Evolutionary conservation across 2,797 vertebrate genomes (phyloP), one percentile per base, ranked within the genome.

Genomic region (Tragopan temminckii): DNA sequence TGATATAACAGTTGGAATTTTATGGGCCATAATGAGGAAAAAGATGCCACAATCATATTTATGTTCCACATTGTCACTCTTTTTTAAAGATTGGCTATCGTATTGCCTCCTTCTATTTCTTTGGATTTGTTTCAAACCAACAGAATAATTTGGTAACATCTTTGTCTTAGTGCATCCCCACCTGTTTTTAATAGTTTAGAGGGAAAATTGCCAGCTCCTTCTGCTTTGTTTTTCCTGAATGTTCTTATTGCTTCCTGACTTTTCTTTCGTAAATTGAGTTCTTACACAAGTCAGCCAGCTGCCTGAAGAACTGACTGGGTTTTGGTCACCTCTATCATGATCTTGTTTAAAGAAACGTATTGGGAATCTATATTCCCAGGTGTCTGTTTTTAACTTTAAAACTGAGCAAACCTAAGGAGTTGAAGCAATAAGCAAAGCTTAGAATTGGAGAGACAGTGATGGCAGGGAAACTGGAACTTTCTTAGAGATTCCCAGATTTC

Each of bases 1-100:
- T 71, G 55, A 59, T 82, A 62, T 3, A 90, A 87, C 74, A 74
- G 61, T 84, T 95, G 86, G 83, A 93, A 48, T 63, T 95, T 94
- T 94, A 90, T 79, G 79, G 36, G 17, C 33, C 52, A 70, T 86
- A 91, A 91, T 77, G 43, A 53, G 20, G 59, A 91, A 90, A 84
- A 55, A 91, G 55, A 81, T 72, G 40, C 27, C 55, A 70, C 67
- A 66, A 76, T 84, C 81, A 69, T 25, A 21, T 21, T 81, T 85
- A 64, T 40, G 46, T 64, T 89, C 67, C 67, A 75, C 79, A 82
- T 75, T 82, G 67, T 55, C 62, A 61, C 45, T 81, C 29, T 88
- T 88, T 88, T 91, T 81, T 43, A 81, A 95, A 81, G 35, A 76
- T 6, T 88, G 59, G 10, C 15, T 43, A 40, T 79, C 75, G 62